Evolutionary conservation across 2,888 invertebrate species (phyloP), one percentile per base, ranked within the genome.

Genomic region (Baccha elongata): DNA sequence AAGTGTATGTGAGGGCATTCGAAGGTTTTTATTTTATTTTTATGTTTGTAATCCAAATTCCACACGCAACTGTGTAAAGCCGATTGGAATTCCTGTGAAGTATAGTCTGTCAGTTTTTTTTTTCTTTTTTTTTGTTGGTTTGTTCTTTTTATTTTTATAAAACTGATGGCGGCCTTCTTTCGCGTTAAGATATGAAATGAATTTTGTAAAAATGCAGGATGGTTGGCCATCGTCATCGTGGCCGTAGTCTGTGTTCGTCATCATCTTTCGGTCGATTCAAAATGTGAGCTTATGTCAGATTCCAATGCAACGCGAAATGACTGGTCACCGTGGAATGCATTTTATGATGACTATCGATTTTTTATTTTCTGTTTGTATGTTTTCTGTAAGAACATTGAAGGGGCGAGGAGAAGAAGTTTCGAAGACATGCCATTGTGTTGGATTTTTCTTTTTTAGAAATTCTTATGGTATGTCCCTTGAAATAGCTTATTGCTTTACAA

Each of bases 31-130:
- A 40, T 42, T 42, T 13, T 44, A 6, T 15, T 64, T 44, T 55
- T 58, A 40, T 71, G 52, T 53, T 69, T 81, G 81, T 71, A 81
- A 81, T 81, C 71, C 81, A 71, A 58, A 81, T 75, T 44, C 81
- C 81, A 60, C 48, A 62, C 60, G 64, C 55, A 75, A 48, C 52
- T 37, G 21, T 75, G 64, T 75, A 75, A n/a, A 81, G 71, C 69
- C 52, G 75, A 81, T 75, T 81, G 81, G 71, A 81, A 81, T 81
- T 71, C 44, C 46, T 46, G 17, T 52, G 69, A 37, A 19, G 48
- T 69, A 46, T 48, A 42, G 35, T 35, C 44, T 46, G 0, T 11
- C n/a, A 7, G 17, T 35, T 35, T 7, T 23, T 21, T 26, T 26
- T 13, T 40, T 13, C 11, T 40, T 3, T 40, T 13, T 37, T 46